Conservation (phyloP, 2,888 invertebrate genomes). For the Oligia latruncula region DNA sequence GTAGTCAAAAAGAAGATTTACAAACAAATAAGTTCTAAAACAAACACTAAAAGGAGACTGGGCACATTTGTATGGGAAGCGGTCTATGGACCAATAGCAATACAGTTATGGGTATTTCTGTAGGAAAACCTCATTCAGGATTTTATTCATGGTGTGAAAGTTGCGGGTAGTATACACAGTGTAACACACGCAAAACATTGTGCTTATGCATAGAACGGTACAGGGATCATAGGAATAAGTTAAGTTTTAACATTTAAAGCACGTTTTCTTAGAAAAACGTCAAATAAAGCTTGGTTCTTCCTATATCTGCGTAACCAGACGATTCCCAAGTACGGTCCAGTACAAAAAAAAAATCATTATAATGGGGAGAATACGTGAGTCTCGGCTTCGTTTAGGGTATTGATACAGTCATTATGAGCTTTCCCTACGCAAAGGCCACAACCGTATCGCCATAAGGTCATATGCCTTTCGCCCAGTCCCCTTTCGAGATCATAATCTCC, state of each 20-base stretch:
- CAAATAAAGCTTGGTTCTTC: neutral
- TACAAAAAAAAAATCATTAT: neutral
- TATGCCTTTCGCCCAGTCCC: neutral
- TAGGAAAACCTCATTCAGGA: neutral
- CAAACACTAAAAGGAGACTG: slow-evolving; percentile 35
- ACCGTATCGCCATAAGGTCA: neutral
- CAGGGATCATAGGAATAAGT: neutral
- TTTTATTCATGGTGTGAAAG: neutral
- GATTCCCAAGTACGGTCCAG: neutral
- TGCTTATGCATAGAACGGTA: neutral
- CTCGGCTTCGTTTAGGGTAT: neutral
- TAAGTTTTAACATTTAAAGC: neutral
- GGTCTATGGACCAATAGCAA: neutral
- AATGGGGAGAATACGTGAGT: neutral
- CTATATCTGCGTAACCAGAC: neutral
- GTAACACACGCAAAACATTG: neutral
- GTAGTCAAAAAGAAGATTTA: slow-evolving; percentile 18
- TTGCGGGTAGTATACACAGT: neutral
- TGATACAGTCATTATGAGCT: neutral
- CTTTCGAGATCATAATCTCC: slow-evolving; percentile 43
- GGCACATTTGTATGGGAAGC: neutral
- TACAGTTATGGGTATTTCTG: neutral
- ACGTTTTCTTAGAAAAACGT: neutral
- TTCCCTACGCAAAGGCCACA: neutral
- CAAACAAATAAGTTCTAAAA: slow-evolving; percentile 9